Percentiles rank a stretch among this genome's conserved stretches.
Evolutionary conservation across 2,888 invertebrate genomes (phyloP).

Genomic region (Hypsopygia costalis): DNA sequence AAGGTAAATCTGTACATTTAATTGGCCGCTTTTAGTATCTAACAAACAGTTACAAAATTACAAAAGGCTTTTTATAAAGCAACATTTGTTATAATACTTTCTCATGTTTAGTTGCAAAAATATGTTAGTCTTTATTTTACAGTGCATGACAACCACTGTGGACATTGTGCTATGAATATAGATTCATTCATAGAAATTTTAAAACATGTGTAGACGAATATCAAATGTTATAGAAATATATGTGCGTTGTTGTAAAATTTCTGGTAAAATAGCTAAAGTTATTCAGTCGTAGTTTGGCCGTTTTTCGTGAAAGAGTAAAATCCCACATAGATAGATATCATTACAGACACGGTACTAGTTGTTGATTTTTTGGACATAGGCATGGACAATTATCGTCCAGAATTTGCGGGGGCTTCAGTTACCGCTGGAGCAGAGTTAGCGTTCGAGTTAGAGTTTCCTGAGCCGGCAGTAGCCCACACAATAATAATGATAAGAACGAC

Average conservation of each 20-base stretch:
- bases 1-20: slow-evolving; percentile 36
- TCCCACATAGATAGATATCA: background rate
- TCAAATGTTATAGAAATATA: slow-evolving; percentile 16
- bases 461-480: slow-evolving; percentile 76
- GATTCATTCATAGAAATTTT: slow-evolving; percentile 16
- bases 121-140: slow-evolving; percentile 12
- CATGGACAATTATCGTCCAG: slow-evolving; percentile 45
- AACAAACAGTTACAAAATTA: slow-evolving; percentile 26
- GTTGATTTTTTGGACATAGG: no score
- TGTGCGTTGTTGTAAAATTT: slow-evolving; percentile 29
- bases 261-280: slow-evolving; percentile 25
- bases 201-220: slow-evolving; percentile 15
- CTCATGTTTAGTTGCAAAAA: slow-evolving; percentile 10
- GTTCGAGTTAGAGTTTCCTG: slow-evolving; percentile 19
- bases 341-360: background rate
- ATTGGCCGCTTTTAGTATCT: slow-evolving; percentile 37
- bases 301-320: background rate
- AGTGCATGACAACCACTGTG: slow-evolving; percentile 28
- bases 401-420: slow-evolving; percentile 29
- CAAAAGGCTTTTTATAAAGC: slow-evolving; percentile 19
- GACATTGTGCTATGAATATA: slow-evolving; percentile 4
- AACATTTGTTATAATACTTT: slow-evolving; percentile 6
- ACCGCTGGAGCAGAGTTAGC: slow-evolving; percentile 22
- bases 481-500: slow-evolving; percentile 91
- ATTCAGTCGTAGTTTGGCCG: slow-evolving; percentile 40